A percentile compares a stretch with the other conserved stretches of the same genome.
phyloP scores from a whole-genome alignment of 2,888 invertebrate species.

The Agriopis leucophaearia region DNA sequence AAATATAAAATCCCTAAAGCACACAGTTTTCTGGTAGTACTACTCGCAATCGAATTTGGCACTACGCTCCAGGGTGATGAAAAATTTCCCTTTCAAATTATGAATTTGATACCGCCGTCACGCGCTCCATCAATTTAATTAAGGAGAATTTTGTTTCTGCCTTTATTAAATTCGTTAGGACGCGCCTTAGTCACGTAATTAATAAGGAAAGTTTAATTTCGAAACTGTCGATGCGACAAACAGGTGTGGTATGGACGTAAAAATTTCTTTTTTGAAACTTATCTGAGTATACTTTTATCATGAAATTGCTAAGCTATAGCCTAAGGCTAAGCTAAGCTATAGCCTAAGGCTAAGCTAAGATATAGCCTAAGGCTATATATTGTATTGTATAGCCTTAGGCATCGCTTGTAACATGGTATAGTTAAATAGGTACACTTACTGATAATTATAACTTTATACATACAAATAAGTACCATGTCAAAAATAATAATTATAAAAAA shows the following conservation, averaged over 20 bases:
- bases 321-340: no score
- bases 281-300: no score
- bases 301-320: no score
- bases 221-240: slow-evolving; percentile 16
- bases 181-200: slow-evolving; percentile 51
- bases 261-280: neutral
- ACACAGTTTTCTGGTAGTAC: slow-evolving; percentile 5
- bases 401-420: no score
- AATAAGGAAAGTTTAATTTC: slow-evolving; percentile 54
- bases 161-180: slow-evolving; percentile 59
- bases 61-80: slow-evolving; percentile 71
- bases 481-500: no score
- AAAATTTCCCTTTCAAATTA: slow-evolving; percentile 80
- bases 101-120: slow-evolving; percentile 76
- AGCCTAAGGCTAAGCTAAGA: no score
- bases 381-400: no score
- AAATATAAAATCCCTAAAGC: neutral
- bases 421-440: no score
- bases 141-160: slow-evolving; percentile 64
- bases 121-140: slow-evolving; percentile 78
- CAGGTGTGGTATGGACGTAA: slow-evolving; percentile 16
- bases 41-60: slow-evolving; percentile 76
- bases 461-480: no score
- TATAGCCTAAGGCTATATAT: no score
- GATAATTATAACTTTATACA: no score